phyloP scores from a whole-genome alignment of 2,113 vertebrate species.

The Rhinoderma darwinii region DNA sequence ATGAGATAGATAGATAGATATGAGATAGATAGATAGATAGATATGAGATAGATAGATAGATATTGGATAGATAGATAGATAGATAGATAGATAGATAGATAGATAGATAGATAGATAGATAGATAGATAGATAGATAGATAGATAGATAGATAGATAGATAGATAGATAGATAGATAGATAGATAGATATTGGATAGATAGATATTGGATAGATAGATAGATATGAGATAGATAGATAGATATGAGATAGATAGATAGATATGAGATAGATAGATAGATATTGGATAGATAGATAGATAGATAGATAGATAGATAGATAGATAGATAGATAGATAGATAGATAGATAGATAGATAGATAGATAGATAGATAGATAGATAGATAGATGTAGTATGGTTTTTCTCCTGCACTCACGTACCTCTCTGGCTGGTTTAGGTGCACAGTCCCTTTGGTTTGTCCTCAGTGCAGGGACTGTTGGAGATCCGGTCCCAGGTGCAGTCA shows the following conservation, averaged over 20 bases:
- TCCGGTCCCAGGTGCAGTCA: conserved; percentile 54
- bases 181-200: neutral
- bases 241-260: neutral
- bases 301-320: neutral
- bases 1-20: neutral
- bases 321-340: neutral
- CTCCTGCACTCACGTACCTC: neutral
- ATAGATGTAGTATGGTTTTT: neutral
- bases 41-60: neutral
- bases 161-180: neutral
- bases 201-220: neutral
- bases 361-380: neutral
- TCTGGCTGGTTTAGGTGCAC: neutral
- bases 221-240: neutral
- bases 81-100: neutral
- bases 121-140: neutral
- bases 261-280: neutral
- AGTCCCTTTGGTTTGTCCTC: neutral
- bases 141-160: neutral
- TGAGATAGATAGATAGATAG: neutral
- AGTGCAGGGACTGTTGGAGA: neutral
- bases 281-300: neutral
- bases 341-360: neutral
- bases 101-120: neutral
- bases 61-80: neutral